phyloP scores from a whole-genome alignment of 2,888 invertebrate species.

The Lypha dubia region DNA sequence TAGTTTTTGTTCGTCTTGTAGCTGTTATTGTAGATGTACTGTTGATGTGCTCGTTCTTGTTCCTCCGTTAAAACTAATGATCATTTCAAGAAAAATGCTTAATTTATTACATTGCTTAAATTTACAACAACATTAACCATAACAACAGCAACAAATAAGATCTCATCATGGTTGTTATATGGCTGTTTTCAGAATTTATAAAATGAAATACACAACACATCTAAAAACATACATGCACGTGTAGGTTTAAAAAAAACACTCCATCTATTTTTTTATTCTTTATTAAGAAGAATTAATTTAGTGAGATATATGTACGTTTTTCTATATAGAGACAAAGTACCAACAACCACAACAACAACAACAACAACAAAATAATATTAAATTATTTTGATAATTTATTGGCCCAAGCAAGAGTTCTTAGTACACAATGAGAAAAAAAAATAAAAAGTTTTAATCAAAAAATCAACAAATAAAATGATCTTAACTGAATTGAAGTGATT shows the following conservation, averaged over 20 bases:
- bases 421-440: constrained; percentile 27
- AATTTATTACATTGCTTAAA: constrained; percentile 73
- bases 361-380: constrained; percentile 29
- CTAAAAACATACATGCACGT: constrained; percentile 65
- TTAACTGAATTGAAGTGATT: constrained; percentile 49
- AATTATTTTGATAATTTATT: constrained; percentile 68
- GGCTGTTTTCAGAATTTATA: constrained; percentile 57
- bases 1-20: constrained; percentile 42
- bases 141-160: constrained; percentile 61
- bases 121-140: constrained; percentile 61
- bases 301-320: constrained; percentile 53
- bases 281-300: constrained; percentile 64
- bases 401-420: constrained; percentile 44
- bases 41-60: constrained; percentile 71
- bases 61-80: constrained; percentile 66
- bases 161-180: constrained; percentile 59
- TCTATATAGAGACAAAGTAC: constrained; percentile 24
- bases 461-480: constrained; percentile 54
- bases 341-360: no score
- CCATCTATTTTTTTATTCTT: constrained; percentile 28
- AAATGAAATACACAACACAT: constrained; percentile 6
- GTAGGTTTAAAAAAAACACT: constrained; percentile 60
- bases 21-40: constrained; percentile 47
- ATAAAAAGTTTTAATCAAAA: constrained; percentile 62
- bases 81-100: constrained; percentile 74